These are phyloP conservation scores for Ganaspis brasiliensis DNA, from an alignment of 2,888 invertebrate species.

Conservation along the genomic window DNA sequence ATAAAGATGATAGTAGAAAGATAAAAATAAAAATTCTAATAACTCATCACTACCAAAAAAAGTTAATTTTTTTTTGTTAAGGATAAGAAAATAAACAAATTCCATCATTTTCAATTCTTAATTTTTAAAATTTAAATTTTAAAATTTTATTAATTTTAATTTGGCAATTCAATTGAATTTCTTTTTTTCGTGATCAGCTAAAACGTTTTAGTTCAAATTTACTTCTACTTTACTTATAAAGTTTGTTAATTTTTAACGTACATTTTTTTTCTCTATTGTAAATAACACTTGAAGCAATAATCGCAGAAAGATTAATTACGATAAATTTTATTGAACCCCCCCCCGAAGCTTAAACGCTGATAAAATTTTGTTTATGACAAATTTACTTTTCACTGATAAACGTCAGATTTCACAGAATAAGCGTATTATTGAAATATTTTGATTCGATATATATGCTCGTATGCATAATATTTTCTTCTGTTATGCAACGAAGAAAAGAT, in stretches of 20 bases:
- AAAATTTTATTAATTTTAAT: too few species aligned
- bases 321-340: background rate
- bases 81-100: too few species aligned
- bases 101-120: background rate
- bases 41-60: background rate
- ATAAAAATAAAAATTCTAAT: constrained; percentile 1
- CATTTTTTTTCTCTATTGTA: too few species aligned
- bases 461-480: too few species aligned
- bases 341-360: background rate
- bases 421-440: background rate
- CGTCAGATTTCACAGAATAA: background rate
- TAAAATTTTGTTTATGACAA: constrained; percentile 17
- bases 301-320: background rate
- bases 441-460: background rate
- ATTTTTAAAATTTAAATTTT: too few species aligned
- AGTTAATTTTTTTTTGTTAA: background rate
- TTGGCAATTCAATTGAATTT: too few species aligned
- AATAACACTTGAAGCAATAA: background rate
- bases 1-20: background rate
- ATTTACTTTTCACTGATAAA: constrained; percentile 21
- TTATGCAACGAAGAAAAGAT: too few species aligned
- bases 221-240: too few species aligned
- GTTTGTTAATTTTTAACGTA: too few species aligned
- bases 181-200: too few species aligned
- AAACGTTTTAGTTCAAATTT: too few species aligned